Conservation (phyloP, 2,113 vertebrate species). For the Phyllostomus discolor region DNA sequence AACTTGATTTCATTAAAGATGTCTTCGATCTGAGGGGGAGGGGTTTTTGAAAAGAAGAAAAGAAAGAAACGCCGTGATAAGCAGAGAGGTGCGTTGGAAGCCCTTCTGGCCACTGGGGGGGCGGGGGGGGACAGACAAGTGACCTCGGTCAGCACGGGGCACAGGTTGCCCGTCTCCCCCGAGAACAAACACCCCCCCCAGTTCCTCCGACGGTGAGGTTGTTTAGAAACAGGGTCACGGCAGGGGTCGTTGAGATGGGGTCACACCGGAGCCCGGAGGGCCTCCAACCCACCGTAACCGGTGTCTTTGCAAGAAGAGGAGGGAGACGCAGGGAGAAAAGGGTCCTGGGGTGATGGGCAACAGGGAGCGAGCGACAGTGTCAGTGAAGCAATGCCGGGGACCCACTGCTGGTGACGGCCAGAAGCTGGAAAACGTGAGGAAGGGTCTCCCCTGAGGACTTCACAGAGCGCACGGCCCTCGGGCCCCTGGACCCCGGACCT, state of each 20-base stretch:
- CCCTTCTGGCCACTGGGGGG: not conserved
- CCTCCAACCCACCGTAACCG: not conserved
- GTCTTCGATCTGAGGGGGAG: conserved; percentile 86
- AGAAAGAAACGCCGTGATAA: not conserved
- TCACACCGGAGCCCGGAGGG: not conserved
- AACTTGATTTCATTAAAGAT: conserved; percentile 94
- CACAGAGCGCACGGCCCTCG: not conserved
- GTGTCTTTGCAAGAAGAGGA: not conserved
- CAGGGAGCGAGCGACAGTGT: not conserved
- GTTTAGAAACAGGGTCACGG: not conserved
- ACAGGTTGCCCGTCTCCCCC: no score
- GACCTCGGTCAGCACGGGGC: not conserved
- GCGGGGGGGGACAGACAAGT: not conserved
- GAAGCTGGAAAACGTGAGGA: not conserved
- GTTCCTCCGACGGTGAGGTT: not conserved
- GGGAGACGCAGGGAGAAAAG: not conserved
- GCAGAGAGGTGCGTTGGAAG: not conserved
- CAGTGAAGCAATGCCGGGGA: not conserved
- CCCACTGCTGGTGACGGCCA: not conserved
- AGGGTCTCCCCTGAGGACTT: fast-evolving
- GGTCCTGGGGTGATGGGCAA: not conserved
- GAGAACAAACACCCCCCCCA: not conserved
- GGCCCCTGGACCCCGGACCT: not conserved
- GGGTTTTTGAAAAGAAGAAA: not conserved
- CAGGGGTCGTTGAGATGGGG: not conserved